Evolutionary conservation across 2,888 invertebrate genomes (phyloP).

Genomic region (Drosophila meridiana): DNA sequence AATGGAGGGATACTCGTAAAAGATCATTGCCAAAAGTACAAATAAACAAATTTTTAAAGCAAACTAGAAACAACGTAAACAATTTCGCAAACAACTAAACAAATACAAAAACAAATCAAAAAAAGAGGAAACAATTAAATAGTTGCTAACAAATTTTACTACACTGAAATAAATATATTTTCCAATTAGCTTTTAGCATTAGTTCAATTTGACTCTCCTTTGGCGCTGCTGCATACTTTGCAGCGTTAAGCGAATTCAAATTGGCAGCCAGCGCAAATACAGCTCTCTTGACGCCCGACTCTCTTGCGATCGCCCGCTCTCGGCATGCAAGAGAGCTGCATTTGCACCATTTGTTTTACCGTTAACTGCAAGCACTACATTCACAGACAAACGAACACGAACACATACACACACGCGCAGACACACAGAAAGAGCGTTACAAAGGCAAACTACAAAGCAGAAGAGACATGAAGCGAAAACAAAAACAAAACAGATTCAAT

Average conservation of each 20-base stretch:
- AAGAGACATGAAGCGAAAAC: constrained; percentile 6
- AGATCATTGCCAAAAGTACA: constrained; percentile 85
- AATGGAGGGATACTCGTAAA: constrained; percentile 75
- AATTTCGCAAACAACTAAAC: constrained; percentile 66
- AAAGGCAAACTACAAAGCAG: constrained; percentile 32
- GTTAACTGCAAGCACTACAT: constrained; percentile 38
- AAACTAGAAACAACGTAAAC: constrained; percentile 72
- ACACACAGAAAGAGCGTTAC: constrained; percentile 22
- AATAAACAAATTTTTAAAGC: constrained; percentile 81
- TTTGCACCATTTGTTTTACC: constrained; percentile 33
- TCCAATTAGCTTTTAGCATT: constrained; percentile 24
- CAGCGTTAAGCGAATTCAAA: constrained; percentile 70
- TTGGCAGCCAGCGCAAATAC: constrained; percentile 46
- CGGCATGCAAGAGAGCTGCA: constrained; percentile 40
- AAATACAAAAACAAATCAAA: constrained; percentile 12
- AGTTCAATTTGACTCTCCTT: constrained; percentile 60
- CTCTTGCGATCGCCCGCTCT: constrained; percentile 9
- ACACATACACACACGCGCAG: constrained; percentile 14
- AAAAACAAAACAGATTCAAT: constrained; percentile 23
- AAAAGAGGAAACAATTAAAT: constrained; percentile 50
- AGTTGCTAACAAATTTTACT: constrained; percentile 72
- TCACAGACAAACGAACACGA: constrained; percentile 13
- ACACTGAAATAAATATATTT: constrained; percentile 31
- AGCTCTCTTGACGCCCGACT: constrained; percentile 27
- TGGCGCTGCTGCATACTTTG: constrained; percentile 54